Percentiles rank a stretch among this genome's conserved stretches.
These are phyloP conservation scores for Junonia oenone DNA, from an alignment of 2,888 invertebrate species.

Conservation along the genomic window DNA sequence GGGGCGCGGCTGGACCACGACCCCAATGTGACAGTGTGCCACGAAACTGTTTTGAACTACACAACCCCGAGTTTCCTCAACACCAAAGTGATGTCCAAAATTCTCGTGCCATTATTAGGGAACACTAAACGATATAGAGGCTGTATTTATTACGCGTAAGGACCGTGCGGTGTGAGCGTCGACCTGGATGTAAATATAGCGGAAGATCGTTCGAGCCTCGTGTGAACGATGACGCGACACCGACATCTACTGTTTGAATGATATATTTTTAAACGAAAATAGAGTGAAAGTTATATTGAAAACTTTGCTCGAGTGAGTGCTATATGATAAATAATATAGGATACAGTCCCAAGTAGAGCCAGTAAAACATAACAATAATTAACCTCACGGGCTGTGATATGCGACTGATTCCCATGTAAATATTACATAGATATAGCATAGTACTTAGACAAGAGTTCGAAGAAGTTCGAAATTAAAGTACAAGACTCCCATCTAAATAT, in stretches of 20 bases:
- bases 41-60: too few relatives aligned
- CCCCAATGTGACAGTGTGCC: not conserved
- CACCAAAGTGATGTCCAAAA: constrained; percentile 11
- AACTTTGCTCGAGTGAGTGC: constrained; percentile 1
- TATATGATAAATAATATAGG: constrained; percentile 20
- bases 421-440: constrained; percentile 37
- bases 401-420: constrained; percentile 46
- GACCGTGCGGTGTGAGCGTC: constrained; percentile 4
- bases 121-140: not conserved
- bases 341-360: constrained; percentile 36
- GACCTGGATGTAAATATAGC: not conserved
- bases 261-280: constrained; percentile 11
- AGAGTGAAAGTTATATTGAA: constrained; percentile 11
- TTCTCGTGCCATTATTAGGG: constrained; percentile 11
- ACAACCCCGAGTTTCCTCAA: not conserved
- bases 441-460: constrained; percentile 17
- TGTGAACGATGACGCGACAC: not conserved
- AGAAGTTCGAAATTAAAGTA: constrained; percentile 20
- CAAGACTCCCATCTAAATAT: constrained; percentile 7
- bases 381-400: constrained; percentile 46
- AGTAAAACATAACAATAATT: constrained; percentile 31
- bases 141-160: constrained; percentile 3
- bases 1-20: constrained; percentile 1
- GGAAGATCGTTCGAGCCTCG: not conserved
- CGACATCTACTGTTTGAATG: not conserved